Evolutionary conservation across 2,797 vertebrate species (phyloP).

Genomic region (Orientallactaga sibirica): DNA sequence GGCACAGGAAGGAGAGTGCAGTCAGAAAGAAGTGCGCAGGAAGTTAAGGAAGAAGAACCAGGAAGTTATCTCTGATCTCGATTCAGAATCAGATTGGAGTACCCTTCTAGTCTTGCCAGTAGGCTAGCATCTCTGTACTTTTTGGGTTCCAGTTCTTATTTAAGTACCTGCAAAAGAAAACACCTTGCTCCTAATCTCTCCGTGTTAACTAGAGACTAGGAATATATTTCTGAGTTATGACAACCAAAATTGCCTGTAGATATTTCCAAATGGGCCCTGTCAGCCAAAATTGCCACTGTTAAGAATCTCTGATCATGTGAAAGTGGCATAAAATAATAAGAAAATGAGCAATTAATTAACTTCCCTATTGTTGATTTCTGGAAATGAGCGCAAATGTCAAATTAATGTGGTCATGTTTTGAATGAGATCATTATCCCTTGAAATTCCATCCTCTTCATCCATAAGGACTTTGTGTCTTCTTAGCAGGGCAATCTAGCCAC

Average conservation of each 20-base stretch:
- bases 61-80: too few species aligned
- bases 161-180: too few species aligned
- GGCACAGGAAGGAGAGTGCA: too few species aligned
- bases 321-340: neutral
- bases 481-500: neutral
- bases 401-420: constrained; percentile 14
- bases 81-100: too few species aligned
- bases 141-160: too few species aligned
- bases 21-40: too few species aligned
- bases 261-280: neutral
- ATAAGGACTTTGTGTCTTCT: neutral
- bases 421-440: neutral
- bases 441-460: neutral
- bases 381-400: constrained; percentile 49
- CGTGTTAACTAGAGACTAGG: neutral
- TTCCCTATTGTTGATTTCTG: neutral
- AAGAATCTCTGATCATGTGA: neutral
- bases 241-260: neutral
- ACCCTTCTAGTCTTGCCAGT: too few species aligned
- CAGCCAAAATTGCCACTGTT: neutral
- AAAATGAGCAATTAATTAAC: neutral
- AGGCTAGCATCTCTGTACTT: too few species aligned
- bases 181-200: too few species aligned
- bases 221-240: neutral
- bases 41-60: too few species aligned